Evolutionary conservation across 2,113 vertebrate species (phyloP), one percentile per base, ranked within the genome.

Genomic region (Varanus salvator): DNA sequence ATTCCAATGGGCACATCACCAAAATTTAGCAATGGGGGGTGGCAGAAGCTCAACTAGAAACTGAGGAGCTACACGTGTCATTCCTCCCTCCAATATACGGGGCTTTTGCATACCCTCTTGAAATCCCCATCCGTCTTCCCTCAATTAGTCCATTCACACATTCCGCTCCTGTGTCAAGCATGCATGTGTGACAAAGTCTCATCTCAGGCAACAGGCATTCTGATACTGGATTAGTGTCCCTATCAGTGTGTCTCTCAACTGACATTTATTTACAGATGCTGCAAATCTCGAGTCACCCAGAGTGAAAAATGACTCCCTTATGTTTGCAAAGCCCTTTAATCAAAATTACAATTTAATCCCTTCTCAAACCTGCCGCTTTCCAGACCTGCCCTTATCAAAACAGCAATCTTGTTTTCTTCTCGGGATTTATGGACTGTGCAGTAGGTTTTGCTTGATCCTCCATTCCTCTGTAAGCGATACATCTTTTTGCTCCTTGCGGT

Each of bases 371-470:
- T 34, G 8, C 23, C 15, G 25, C 29, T 71, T 78, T 68, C 71
- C 52, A 84, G 54, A 21, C 69, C 27, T 0, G 3, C 84, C 74
- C 91, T 25, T 92, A 69, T 86, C 69, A 64, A 44, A 64, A 80
- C 6, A 31, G 87, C 21, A 66, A 84, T 50, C 6, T 90, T 87
- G 34, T 85, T 74, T 76, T 50, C 80, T 76, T 48, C 66, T 80
- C 11, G 48, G 80, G 75, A 50, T 83, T 1, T n/a, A 12, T 1
- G 75, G 1, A 6, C n/a, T 57, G 17, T 19, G 54, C 23, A 9
- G 74, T 50, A 75, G 6, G 23, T 87, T 92, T 92, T 48, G 74
- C 69, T 89, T 91, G 21, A 86, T 66, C 31, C 54, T 48, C 66
- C 48, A 8, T 80, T 80, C 90, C 14, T 89, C 75, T 50, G 3